phyloP scores from a whole-genome alignment of 2,113 vertebrate genomes.

The Ceyx cyanopectus region DNA sequence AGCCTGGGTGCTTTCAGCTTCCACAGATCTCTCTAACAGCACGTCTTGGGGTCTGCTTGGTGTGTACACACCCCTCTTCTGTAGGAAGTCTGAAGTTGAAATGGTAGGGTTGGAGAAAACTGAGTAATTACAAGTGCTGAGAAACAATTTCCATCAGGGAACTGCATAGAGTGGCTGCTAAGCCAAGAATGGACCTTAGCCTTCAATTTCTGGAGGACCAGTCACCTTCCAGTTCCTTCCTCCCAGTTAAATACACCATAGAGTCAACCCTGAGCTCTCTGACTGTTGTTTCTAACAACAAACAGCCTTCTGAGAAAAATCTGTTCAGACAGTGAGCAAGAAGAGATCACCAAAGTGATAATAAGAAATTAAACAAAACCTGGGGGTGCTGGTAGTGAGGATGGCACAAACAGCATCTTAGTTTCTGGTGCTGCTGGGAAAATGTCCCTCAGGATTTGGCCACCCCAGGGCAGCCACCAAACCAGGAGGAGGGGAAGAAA shows the following conservation, averaged over 20 bases:
- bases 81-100: neutral
- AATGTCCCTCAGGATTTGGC: neutral
- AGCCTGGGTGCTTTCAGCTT: neutral
- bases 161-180: neutral
- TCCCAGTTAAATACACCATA: neutral
- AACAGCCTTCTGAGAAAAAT: neutral
- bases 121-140: neutral
- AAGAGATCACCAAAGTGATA: neutral
- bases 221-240: neutral
- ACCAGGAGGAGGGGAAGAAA: neutral
- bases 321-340: neutral
- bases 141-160: neutral
- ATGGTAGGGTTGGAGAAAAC: neutral
- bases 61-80: neutral
- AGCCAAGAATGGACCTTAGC: neutral
- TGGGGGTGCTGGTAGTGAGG: neutral
- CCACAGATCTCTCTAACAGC: neutral
- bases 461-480: neutral
- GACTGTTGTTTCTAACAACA: neutral
- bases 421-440: neutral
- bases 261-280: neutral
- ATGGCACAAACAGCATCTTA: neutral
- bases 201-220: neutral
- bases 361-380: neutral
- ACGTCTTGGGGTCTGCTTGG: fast-evolving